These are phyloP conservation scores for Lamellibrachia luymesi DNA, from an alignment of 1,140 invertebrate species.

Conservation along the genomic window DNA sequence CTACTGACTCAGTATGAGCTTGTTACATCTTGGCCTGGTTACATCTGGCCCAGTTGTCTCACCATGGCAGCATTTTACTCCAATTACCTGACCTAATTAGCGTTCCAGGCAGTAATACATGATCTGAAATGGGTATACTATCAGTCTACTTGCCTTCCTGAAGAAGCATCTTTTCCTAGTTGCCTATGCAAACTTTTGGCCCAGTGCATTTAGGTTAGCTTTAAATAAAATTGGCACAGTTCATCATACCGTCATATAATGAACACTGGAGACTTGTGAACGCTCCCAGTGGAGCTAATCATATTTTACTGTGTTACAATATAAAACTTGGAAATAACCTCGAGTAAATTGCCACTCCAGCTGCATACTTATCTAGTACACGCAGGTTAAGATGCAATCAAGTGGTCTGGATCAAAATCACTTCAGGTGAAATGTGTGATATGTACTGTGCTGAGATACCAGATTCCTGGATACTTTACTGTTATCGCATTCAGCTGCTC, in stretches of 20 bases:
- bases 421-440: neutral
- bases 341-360: neutral
- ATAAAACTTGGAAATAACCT: neutral
- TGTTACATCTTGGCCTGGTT: neutral
- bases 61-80: neutral
- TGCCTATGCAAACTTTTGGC: neutral
- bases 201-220: neutral
- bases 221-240: neutral
- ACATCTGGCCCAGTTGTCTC: neutral
- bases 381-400: neutral
- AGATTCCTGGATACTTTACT: no score
- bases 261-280: neutral
- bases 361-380: neutral
- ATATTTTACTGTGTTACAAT: neutral
- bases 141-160: neutral
- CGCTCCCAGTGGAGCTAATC: neutral
- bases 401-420: neutral
- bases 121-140: no score
- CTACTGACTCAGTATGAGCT: neutral
- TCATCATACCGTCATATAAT: neutral
- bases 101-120: neutral
- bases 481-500: no score
- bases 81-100: neutral
- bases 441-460: neutral
- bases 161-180: neutral